These are phyloP conservation scores for Daboia siamensis DNA, from an alignment of 2,113 vertebrate species.

Conservation along the genomic window DNA sequence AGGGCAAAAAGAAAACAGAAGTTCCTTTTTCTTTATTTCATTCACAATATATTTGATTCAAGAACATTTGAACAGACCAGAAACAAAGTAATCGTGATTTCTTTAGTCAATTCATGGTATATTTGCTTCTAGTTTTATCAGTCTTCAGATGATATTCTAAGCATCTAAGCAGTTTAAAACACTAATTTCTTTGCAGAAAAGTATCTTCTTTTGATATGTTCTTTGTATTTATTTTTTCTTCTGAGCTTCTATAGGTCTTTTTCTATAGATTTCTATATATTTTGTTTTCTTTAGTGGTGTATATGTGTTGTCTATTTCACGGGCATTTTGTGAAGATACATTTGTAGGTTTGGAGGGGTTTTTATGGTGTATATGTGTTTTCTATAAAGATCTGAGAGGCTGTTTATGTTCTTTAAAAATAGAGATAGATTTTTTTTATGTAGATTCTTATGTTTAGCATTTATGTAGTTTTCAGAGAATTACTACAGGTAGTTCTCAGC, in stretches of 20 bases:
- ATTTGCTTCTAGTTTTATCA: neutral
- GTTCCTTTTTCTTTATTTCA: neutral
- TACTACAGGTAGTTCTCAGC: neutral
- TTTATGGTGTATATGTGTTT: neutral
- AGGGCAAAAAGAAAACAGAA: neutral
- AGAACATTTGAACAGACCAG: neutral
- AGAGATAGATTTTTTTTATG: neutral
- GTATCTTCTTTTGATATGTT: too few relatives aligned
- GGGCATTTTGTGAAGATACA: neutral
- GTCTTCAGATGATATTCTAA: neutral
- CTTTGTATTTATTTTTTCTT: neutral
- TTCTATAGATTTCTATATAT: neutral
- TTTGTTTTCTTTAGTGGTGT: neutral
- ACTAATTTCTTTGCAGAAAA: too few relatives aligned
- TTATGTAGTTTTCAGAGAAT: neutral
- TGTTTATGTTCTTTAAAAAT: neutral
- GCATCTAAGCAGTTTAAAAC: neutral
- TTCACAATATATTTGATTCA: neutral
- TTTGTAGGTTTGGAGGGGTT: neutral
- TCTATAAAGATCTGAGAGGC: neutral
- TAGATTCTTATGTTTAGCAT: neutral
- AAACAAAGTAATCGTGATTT: neutral
- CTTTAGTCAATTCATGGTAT: neutral
- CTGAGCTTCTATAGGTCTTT: neutral
- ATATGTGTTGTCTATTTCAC: neutral